These are phyloP conservation scores for Xanthia togata DNA, from an alignment of 2,888 invertebrate genomes.

Conservation along the genomic window DNA sequence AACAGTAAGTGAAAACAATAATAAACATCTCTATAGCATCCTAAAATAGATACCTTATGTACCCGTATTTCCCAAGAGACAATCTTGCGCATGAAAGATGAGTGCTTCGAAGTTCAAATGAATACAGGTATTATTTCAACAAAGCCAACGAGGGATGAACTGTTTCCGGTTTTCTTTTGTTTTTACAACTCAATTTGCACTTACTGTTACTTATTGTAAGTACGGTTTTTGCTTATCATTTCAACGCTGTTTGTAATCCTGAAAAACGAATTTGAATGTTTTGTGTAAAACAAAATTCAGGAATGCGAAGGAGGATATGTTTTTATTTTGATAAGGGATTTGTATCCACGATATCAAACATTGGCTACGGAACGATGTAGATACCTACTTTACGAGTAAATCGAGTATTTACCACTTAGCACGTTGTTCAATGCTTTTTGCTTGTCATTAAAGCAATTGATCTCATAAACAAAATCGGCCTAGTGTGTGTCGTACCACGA, in stretches of 20 bases:
- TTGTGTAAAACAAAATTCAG: not conserved
- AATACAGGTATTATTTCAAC: slow-evolving; percentile 5
- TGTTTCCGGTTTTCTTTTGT: slow-evolving; percentile 19
- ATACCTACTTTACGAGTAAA: not conserved
- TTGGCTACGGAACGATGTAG: not conserved
- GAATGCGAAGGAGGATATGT: not conserved
- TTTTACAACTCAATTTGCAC: slow-evolving; percentile 51
- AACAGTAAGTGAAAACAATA: no score
- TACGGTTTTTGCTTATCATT: slow-evolving; percentile 31
- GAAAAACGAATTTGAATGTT: slow-evolving; percentile 32
- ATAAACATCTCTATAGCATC: not conserved
- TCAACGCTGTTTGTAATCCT: slow-evolving; percentile 5
- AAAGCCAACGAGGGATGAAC: slow-evolving; percentile 2
- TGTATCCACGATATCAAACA: not conserved
- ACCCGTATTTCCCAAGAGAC: not conserved
- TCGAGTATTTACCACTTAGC: no score
- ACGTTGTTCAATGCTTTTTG: not conserved
- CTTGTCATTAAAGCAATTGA: not conserved
- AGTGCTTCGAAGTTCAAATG: slow-evolving; percentile 28
- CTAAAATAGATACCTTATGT: not conserved
- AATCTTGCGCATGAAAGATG: slow-evolving; percentile 8
- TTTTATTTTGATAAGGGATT: not conserved
- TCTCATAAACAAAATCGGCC: no score
- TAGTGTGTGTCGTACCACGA: no score
- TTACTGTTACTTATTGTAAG: slow-evolving; percentile 30